Evolutionary conservation across 2,113 vertebrate genomes (phyloP).

Genomic region (Pseudorectes ferrugineus): DNA sequence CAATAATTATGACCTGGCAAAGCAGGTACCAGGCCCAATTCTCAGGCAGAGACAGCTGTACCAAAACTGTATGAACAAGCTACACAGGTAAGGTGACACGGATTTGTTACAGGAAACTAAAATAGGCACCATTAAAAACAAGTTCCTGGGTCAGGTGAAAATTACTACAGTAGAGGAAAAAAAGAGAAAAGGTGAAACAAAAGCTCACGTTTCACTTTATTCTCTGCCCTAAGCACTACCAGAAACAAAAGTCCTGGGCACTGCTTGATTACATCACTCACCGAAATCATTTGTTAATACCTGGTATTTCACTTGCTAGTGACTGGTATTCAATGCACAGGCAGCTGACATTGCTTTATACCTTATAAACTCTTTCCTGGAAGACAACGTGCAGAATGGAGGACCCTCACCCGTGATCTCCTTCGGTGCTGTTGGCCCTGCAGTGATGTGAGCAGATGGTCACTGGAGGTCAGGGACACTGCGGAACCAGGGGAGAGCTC

Average conservation of each 20-base stretch:
- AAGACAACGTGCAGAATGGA: neutral
- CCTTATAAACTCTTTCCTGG: neutral
- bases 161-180: neutral
- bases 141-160: neutral
- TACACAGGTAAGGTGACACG: rapidly evolving
- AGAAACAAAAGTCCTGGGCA: neutral
- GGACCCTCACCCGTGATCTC: neutral
- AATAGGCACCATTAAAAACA: neutral
- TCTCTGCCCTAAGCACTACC: neutral
- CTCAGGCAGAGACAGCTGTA: neutral
- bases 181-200: neutral
- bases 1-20: neutral
- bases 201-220: neutral
- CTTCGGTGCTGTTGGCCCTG: neutral
- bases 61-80: neutral
- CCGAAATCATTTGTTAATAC: neutral
- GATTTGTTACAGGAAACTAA: neutral
- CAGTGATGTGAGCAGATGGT: neutral
- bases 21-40: neutral
- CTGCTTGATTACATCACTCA: neutral
- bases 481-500: neutral
- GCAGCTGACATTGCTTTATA: neutral
- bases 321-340: neutral
- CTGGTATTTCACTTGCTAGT: neutral
- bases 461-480: neutral